Base-by-base conservation (phyloP, 2,888 invertebrate genomes). In the Tenthredo mesomela region DNA sequence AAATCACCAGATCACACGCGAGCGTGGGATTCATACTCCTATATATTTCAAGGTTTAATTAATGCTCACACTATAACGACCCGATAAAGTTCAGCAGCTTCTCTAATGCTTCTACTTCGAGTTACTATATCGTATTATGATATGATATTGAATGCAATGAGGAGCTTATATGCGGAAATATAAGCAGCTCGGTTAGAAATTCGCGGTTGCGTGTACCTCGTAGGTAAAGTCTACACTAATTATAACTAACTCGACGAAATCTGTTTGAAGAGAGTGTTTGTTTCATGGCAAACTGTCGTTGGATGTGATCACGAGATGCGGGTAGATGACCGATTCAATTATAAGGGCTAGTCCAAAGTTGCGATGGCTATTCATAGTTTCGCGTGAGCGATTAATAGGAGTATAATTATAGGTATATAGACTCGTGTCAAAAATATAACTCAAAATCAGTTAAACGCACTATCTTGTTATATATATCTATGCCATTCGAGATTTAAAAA, bases 251-350 rank as follows among this genome's bases (percentile, higher is more conserved):
- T 37, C 40, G 80, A 37, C 40, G 40, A 40, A 80, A 80, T 80
- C 80, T 80, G 61, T 80, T 80, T 80, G 67, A 50, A 82, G 47
- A 82, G 82, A 47, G 67, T 82, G 82, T 82, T 82, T 82, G 82
- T 82, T 70, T 47, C 67, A 67, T 70, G 67, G 70, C 82, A 80
- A 61, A 82, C 47, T 50, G 67, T 80, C 47, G 67, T 33, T 70
- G 67, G 29, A 33, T 70, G 29, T 67, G 82, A 82, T 82, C 82
- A 82, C 82, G 21, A 73, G 43, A 21, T 43, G 25, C 71, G 71
- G 40, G 21, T 43, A 43, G 80, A 61, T 61, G 37, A 61, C 80
- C 58, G 77, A 61, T 61, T 61, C 37, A 80, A 80, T 80, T 80
- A 80, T 9, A 80, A 80, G 61, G 58, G 77, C 29, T 15, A 54